Conservation (phyloP, 2,888 invertebrate genomes). For the Leuctra nigra region DNA sequence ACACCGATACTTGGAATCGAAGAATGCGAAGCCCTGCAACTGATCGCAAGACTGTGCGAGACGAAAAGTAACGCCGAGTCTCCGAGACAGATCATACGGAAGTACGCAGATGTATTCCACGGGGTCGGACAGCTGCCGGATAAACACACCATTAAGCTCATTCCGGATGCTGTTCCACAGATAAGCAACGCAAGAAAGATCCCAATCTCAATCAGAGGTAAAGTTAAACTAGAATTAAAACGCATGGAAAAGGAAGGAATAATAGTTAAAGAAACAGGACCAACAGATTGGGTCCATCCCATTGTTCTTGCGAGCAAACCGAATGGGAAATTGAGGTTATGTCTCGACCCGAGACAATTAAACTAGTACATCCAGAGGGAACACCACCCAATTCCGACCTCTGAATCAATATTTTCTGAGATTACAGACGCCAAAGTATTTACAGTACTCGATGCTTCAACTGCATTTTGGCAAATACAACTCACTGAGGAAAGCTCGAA, state of each 20-base stretch:
- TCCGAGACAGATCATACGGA: not conserved
- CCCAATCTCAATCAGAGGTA: not conserved
- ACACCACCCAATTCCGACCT: conserved; percentile 5
- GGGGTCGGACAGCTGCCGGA: not conserved
- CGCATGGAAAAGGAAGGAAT: not conserved
- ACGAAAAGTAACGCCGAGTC: too few relatives aligned
- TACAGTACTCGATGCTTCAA: conserved; percentile 20
- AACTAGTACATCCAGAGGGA: not conserved
- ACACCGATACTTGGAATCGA: not conserved
- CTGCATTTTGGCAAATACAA: conserved; percentile 18
- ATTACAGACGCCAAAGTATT: not conserved
- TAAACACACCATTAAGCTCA: not conserved
- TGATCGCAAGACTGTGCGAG: not conserved
- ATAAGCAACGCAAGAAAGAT: not conserved
- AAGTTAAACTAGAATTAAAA: not conserved
- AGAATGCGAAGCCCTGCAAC: not conserved
- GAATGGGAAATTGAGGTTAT: conserved; percentile 13
- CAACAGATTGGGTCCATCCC: conserved; percentile 12
- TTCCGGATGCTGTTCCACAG: not conserved
- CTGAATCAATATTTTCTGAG: not conserved
- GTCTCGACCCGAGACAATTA: conserved; percentile 12
- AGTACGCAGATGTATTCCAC: not conserved
- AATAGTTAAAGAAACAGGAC: not conserved
- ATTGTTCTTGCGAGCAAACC: conserved; percentile 8
- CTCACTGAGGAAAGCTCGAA: conserved; percentile 10